Conservation (phyloP, 2,888 invertebrate species). For the Andrena hattorfiana region DNA sequence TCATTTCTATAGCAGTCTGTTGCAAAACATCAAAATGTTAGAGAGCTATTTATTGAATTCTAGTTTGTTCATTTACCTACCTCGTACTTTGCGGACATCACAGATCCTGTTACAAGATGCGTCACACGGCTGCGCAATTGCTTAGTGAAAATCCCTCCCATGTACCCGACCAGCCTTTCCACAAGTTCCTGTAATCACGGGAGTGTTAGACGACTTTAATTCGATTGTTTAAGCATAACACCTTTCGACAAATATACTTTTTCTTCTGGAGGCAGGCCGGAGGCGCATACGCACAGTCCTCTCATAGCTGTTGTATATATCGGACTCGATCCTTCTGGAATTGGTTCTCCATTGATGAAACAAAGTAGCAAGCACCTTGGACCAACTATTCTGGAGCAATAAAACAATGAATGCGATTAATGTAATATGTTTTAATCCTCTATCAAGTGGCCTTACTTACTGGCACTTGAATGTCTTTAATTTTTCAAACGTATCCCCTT, state of each 20-base stretch:
- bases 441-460: constrained; percentile 86
- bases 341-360: constrained; percentile 89
- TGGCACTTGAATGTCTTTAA: constrained; percentile 88
- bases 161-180: constrained; percentile 89
- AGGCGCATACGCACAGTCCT: constrained; percentile 89
- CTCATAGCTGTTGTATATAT: constrained; percentile 94
- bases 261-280: constrained; percentile 85
- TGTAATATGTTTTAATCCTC: not conserved
- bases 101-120: constrained; percentile 92
- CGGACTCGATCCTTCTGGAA: constrained; percentile 92
- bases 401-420: not conserved
- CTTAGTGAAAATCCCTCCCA: constrained; percentile 91
- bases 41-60: no score
- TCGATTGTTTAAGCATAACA: not conserved
- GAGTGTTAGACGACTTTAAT: not conserved
- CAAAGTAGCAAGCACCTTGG: constrained; percentile 93
- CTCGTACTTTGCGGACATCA: constrained; percentile 91
- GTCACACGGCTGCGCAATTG: constrained; percentile 90
- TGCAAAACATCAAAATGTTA: constrained; percentile 57
- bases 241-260: constrained; percentile 83
- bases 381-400: constrained; percentile 90
- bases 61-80: constrained; percentile 81
- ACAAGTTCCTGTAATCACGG: constrained; percentile 86
- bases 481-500: constrained; percentile 90
- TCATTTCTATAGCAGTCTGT: constrained; percentile 89